These are phyloP conservation scores for Oppia nitens DNA, from an alignment of 1,140 invertebrate genomes.

Conservation along the genomic window DNA sequence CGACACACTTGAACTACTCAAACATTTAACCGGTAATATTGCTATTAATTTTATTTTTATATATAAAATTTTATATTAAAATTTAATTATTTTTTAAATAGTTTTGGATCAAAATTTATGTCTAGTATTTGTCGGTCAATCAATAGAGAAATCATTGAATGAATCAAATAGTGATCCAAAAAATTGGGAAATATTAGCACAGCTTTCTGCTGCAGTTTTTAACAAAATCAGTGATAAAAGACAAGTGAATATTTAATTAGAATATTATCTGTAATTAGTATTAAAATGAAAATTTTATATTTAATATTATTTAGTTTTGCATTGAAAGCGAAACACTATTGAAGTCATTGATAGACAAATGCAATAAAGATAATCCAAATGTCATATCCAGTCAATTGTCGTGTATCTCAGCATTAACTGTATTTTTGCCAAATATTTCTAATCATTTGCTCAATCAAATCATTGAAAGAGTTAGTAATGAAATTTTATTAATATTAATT, in stretches of 20 bases:
- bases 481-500: slow-evolving; percentile 8
- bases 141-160: background rate
- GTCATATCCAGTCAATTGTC: slow-evolving; percentile 63
- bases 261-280: background rate
- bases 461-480: slow-evolving; percentile 43
- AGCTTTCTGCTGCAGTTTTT: slow-evolving; percentile 1
- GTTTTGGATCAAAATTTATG: background rate
- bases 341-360: background rate
- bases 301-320: background rate
- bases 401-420: slow-evolving; percentile 71
- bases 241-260: background rate
- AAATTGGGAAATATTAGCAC: slow-evolving; percentile 7
- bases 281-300: too few species aligned
- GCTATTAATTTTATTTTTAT: background rate
- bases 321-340: background rate
- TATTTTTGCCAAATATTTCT: slow-evolving; percentile 61
- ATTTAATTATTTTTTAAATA: background rate
- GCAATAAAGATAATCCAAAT: slow-evolving; percentile 30
- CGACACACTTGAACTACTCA: slow-evolving; percentile 51
- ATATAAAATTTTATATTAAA: background rate
- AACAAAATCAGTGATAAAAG: slow-evolving; percentile 2
- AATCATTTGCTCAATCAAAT: slow-evolving; percentile 58
- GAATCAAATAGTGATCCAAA: background rate
- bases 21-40: background rate
- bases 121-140: slow-evolving; percentile 1